Percentiles rank a stretch among this genome's conserved stretches.
Evolutionary conservation across 2,888 invertebrate genomes (phyloP).

Genomic region (Myopa tessellatipennis): DNA sequence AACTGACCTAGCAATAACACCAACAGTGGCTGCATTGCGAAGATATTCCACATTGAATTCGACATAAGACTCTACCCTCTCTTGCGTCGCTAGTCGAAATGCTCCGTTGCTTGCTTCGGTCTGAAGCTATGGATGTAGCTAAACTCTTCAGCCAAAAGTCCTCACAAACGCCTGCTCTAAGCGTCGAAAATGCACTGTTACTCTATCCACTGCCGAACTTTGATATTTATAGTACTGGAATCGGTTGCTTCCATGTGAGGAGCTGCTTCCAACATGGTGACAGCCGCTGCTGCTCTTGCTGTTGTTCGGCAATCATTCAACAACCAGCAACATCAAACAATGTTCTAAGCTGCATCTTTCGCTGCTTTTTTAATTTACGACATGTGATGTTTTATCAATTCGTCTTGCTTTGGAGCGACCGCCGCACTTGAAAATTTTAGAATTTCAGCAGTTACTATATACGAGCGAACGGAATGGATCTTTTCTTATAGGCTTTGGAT

Average conservation of each 20-base stretch:
- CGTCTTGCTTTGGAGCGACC: no score
- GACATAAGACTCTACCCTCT: not conserved
- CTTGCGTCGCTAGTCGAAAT: not conserved
- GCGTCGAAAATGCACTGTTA: constrained; percentile 23
- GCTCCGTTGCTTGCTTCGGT: not conserved
- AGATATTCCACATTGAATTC: not conserved
- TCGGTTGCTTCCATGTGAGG: not conserved
- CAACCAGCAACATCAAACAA: constrained; percentile 34
- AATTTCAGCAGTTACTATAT: no score
- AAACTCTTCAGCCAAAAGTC: not conserved
- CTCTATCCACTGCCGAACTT: constrained; percentile 10
- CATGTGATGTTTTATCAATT: constrained; percentile 57
- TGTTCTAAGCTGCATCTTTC: constrained; percentile 49
- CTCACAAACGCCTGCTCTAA: constrained; percentile 1
- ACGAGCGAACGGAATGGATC: not conserved
- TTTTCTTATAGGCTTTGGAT: not conserved
- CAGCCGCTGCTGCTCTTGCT: not conserved
- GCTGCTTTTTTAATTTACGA: constrained; percentile 62
- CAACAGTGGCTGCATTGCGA: constrained; percentile 16
- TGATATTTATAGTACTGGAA: constrained; percentile 27
- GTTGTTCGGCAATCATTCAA: not conserved
- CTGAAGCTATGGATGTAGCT: not conserved
- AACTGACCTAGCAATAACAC: constrained; percentile 19
- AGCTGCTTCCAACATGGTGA: not conserved
- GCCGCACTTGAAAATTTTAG: no score